Conservation (phyloP, 2,888 invertebrate genomes). For the Seira ritae region DNA sequence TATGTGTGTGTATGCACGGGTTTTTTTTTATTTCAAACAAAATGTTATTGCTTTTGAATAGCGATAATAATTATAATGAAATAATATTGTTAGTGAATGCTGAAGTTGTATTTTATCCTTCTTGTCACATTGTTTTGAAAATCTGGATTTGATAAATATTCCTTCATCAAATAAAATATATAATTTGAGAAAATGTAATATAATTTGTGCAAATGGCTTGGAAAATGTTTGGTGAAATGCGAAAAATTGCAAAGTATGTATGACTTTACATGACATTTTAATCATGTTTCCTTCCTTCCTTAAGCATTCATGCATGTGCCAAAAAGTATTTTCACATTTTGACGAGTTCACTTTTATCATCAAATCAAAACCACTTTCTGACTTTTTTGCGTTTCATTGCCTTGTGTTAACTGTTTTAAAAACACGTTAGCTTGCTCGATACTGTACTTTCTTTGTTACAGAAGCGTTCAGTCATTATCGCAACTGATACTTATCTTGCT, state of each 20-base stretch:
- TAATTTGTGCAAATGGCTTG: conserved; percentile 51
- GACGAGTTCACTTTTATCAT: too few species aligned
- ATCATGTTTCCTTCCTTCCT: too few species aligned
- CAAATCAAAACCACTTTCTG: too few species aligned
- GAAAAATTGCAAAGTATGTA: conserved; percentile 38
- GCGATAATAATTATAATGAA: conserved; percentile 10
- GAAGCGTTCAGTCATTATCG: not conserved
- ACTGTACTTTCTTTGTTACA: not conserved
- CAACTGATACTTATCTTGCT: not conserved
- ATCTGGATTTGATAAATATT: conserved; percentile 2
- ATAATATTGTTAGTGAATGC: not conserved
- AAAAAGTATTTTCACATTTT: too few species aligned
- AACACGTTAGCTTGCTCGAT: too few species aligned
- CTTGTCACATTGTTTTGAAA: conserved; percentile 12
- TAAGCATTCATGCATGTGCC: too few species aligned
- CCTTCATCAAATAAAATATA: conserved; percentile 1
- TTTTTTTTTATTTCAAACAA: conserved; percentile 50
- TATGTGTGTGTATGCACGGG: not conserved
- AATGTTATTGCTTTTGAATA: conserved; percentile 57
- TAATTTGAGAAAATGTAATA: not conserved
- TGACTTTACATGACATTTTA: not conserved
- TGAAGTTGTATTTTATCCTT: not conserved
- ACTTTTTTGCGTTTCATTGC: too few species aligned
- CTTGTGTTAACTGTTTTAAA: too few species aligned
- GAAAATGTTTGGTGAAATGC: conserved; percentile 47